These are phyloP conservation scores for Dendrolimus pini DNA, from an alignment of 2,888 invertebrate genomes.

Conservation along the genomic window DNA sequence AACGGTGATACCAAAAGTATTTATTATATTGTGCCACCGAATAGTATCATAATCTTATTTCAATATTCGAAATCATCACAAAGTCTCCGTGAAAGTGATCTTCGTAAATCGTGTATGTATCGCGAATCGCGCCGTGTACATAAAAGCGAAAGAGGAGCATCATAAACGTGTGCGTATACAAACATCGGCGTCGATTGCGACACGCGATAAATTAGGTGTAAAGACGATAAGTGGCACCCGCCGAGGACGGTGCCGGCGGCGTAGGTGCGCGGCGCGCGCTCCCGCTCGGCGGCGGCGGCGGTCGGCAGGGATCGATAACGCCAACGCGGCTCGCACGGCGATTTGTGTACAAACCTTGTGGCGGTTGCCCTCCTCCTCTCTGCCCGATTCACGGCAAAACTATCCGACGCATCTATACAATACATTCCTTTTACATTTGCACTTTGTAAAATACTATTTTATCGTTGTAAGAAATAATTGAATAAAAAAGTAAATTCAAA, in stretches of 20 bases:
- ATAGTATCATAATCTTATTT: no score
- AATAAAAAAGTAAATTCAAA: neutral
- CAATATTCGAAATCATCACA: no score
- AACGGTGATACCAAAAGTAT: no score
- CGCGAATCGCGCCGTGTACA: no score
- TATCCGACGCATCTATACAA: constrained; percentile 14
- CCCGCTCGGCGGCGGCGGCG: constrained; percentile 22
- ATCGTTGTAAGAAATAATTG: neutral
- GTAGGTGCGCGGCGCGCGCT: constrained; percentile 37
- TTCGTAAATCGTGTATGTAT: no score
- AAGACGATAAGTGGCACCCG: constrained; percentile 59
- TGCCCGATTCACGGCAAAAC: neutral
- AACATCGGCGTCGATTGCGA: constrained; percentile 49
- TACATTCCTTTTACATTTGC: constrained; percentile 7
- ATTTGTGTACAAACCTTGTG: constrained; percentile 32
- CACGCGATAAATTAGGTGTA: constrained; percentile 70
- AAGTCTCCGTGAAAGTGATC: no score
- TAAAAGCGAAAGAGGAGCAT: constrained; percentile 15
- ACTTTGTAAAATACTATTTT: neutral
- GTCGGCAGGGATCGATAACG: constrained; percentile 19
- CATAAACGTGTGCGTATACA: constrained; percentile 34
- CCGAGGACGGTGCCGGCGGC: constrained; percentile 9
- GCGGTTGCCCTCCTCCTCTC: constrained; percentile 9
- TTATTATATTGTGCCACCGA: no score
- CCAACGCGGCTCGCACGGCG: constrained; percentile 34